Conservation (phyloP, 2,113 vertebrate species). For the Odocoileus virginianus region DNA sequence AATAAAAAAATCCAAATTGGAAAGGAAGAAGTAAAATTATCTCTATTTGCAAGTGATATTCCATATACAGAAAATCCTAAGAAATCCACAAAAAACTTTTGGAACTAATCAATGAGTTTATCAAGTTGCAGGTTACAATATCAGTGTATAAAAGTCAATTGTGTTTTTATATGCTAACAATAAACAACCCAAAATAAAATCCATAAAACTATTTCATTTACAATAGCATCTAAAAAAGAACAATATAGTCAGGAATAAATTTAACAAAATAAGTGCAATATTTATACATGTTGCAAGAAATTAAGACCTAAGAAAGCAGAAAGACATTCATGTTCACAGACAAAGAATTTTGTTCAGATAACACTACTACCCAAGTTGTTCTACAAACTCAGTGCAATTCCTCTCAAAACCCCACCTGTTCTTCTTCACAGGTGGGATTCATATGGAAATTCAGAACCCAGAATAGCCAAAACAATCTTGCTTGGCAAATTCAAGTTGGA, state of each 20-base stretch:
- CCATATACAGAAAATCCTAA: neutral
- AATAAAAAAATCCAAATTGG: neutral
- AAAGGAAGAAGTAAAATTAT: neutral
- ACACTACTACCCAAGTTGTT: neutral
- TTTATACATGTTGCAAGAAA: neutral
- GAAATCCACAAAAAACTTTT: neutral
- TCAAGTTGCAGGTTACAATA: neutral
- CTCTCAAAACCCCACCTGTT: neutral
- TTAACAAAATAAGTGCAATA: neutral
- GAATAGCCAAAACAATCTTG: neutral
- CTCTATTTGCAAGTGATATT: neutral
- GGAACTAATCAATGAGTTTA: neutral
- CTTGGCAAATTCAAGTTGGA: neutral
- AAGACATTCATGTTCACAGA: neutral
- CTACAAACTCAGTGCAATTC: neutral
- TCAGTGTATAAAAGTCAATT: neutral
- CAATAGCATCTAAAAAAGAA: neutral
- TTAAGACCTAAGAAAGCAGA: neutral
- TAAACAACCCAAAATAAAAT: neutral
- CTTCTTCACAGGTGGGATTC: neutral
- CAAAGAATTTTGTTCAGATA: neutral
- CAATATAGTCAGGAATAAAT: neutral
- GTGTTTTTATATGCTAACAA: neutral
- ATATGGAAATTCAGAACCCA: neutral
- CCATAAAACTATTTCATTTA: neutral